Evolutionary conservation across 1,140 invertebrate species (phyloP), one percentile per base, ranked within the genome.

Genomic region (Pollicipes pollicipes): DNA sequence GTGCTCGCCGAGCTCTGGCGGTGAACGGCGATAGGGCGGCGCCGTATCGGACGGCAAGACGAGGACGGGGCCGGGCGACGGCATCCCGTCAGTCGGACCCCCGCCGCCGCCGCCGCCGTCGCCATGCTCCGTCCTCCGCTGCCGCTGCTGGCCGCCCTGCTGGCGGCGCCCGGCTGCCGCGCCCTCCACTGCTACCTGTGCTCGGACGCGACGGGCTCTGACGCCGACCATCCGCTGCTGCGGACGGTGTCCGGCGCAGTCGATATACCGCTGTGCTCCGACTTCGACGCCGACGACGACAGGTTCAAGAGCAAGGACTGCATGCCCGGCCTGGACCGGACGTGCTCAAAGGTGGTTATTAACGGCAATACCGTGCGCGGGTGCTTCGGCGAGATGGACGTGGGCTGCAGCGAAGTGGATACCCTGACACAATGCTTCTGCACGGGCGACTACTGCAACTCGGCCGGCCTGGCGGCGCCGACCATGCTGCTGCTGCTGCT

Each of bases 21-120:
- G n/a, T n/a, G n/a, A n/a, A n/a, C n/a, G n/a, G n/a, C n/a, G n/a
- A n/a, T n/a, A n/a, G n/a, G n/a, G n/a, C n/a, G n/a, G n/a, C n/a
- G n/a, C n/a, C n/a, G n/a, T n/a, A n/a, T n/a, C n/a, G n/a, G n/a
- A n/a, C n/a, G n/a, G n/a, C n/a, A n/a, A n/a, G n/a, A n/a, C n/a
- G n/a, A n/a, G n/a, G n/a, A n/a, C n/a, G n/a, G n/a, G n/a, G n/a
- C n/a, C n/a, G n/a, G n/a, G n/a, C n/a, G n/a, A n/a, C n/a, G n/a
- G n/a, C n/a, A n/a, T n/a, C n/a, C n/a, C n/a, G n/a, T n/a, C n/a
- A n/a, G n/a, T n/a, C n/a, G n/a, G n/a, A n/a, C n/a, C n/a, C 88
- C 88, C 69, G 97, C 99, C 78, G 91, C 93, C 0, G 77, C 84
- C 73, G 86, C 86, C 0, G 97, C 99, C 17, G 45, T 21, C 45